A percentile compares a stretch with the other conserved stretches of the same genome.
phyloP scores from a whole-genome alignment of 2,113 vertebrate genomes.

The Scalopus aquaticus region DNA sequence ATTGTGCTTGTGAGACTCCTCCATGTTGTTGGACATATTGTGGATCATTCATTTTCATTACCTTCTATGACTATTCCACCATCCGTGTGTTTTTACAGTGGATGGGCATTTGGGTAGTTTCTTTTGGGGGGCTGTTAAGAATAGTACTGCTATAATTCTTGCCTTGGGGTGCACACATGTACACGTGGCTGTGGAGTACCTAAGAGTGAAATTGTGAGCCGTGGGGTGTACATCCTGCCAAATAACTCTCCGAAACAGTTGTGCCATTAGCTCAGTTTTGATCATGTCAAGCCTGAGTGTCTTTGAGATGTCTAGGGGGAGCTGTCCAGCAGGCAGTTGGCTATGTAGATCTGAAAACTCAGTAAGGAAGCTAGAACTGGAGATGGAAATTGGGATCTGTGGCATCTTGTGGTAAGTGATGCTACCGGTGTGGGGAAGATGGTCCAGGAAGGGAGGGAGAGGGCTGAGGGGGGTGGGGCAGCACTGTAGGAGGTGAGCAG shows the following conservation, averaged over 20 bases:
- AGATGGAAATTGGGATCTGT: neutral
- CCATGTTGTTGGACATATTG: neutral
- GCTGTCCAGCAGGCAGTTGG: neutral
- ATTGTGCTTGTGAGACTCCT: neutral
- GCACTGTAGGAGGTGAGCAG: neutral
- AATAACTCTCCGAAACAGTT: neutral
- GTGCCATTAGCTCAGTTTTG: neutral
- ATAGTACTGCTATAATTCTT: neutral
- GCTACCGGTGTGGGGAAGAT: neutral
- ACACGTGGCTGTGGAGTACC: neutral
- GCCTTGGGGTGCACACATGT: neutral
- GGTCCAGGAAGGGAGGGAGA: neutral
- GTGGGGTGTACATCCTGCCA: fast-evolving
- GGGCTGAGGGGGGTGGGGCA: neutral
- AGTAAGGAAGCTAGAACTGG: neutral
- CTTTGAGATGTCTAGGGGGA: neutral
- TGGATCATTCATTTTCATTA: neutral
- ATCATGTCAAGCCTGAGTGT: neutral
- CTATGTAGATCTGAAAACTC: neutral
- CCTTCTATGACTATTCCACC: neutral
- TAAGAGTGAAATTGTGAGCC: neutral
- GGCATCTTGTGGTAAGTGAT: neutral
- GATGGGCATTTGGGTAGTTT: neutral
- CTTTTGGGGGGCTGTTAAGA: neutral
- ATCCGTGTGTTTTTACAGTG: neutral